phyloP scores from a whole-genome alignment of 2,888 invertebrate genomes.

The Torymus auratus region DNA sequence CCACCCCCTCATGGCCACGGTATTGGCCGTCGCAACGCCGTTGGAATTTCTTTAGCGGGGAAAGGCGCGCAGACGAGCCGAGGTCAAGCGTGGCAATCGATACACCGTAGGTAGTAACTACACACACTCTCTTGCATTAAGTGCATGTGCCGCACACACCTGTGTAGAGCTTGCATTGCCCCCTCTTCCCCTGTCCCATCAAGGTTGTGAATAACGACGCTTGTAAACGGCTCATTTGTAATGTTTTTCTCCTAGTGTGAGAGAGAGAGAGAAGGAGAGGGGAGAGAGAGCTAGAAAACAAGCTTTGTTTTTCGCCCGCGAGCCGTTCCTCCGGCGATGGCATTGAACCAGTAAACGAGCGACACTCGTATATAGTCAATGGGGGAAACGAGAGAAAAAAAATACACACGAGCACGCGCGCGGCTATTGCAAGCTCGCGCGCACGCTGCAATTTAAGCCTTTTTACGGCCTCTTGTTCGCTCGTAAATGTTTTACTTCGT shows the following conservation, averaged over 20 bases:
- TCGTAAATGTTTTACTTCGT: conserved; percentile 13
- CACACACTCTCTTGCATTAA: background rate
- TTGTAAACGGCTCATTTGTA: conserved; percentile 28
- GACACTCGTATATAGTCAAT: background rate
- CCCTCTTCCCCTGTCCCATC: background rate
- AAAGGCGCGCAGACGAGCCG: conserved; percentile 33
- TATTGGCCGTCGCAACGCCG: background rate
- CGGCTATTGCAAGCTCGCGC: no score
- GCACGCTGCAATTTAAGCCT: conserved; percentile 1
- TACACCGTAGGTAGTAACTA: background rate
- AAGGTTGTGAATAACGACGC: conserved; percentile 29
- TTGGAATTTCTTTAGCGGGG: conserved; percentile 37
- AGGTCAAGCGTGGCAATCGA: conserved; percentile 37
- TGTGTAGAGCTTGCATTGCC: background rate
- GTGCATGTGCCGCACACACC: background rate
- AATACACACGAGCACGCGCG: background rate
- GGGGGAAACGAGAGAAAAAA: background rate
- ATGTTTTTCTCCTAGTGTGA: background rate
- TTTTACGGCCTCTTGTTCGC: background rate
- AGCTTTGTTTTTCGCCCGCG: background rate
- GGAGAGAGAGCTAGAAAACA: background rate
- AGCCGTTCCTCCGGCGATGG: background rate
- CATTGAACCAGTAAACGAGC: conserved; percentile 40
- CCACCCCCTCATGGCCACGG: no score
- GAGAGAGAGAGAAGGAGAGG: no score